phyloP scores from a whole-genome alignment of 2,797 vertebrate genomes.

The Trichosurus vulpecula region DNA sequence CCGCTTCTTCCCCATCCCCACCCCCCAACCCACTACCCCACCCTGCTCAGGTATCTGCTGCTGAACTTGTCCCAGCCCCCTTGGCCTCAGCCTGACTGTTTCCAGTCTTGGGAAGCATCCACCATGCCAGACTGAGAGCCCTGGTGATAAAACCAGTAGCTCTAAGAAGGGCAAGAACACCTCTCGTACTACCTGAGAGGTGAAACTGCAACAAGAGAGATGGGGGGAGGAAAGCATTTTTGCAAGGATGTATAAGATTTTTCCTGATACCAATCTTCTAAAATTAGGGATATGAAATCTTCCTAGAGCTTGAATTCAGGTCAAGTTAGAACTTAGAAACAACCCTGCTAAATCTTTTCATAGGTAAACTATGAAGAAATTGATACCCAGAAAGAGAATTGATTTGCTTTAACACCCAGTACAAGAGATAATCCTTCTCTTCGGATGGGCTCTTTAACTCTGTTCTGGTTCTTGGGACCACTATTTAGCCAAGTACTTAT shows the following conservation, averaged over 20 bases:
- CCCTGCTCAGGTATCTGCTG: slow-evolving; percentile 35
- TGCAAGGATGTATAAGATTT: background rate
- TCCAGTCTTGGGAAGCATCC: background rate
- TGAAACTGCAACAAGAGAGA: background rate
- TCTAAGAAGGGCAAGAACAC: background rate
- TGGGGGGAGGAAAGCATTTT: background rate
- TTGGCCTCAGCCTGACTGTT: background rate
- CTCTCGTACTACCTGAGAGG: background rate
- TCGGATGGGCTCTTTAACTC: background rate
- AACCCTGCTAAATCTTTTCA: background rate
- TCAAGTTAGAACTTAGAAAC: background rate
- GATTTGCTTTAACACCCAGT: background rate
- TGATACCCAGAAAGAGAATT: background rate
- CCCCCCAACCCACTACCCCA: background rate
- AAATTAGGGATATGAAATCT: background rate
- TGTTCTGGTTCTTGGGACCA: background rate
- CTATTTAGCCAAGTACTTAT: background rate
- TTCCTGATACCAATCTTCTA: background rate
- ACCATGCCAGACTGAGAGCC: no score
- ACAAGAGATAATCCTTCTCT: background rate
- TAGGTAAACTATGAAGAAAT: background rate
- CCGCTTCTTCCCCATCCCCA: background rate
- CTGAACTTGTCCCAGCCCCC: background rate
- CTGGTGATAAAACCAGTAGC: background rate
- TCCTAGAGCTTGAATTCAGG: background rate